Evolutionary conservation across 2,888 invertebrate species (phyloP).

Genomic region (Drosophila planitibia): DNA sequence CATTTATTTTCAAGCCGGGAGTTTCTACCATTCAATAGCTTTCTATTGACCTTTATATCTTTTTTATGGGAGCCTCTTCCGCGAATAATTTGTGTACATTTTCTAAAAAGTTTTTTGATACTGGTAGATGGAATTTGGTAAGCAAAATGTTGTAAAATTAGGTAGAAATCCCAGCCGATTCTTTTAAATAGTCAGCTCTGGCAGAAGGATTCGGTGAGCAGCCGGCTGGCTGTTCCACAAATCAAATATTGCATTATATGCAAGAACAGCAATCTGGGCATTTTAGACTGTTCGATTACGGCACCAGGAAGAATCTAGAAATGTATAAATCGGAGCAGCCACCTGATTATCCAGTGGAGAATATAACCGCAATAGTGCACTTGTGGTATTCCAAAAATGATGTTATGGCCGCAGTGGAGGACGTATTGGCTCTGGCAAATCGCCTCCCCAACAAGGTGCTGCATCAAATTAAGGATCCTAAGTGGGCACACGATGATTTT

Average conservation of each 20-base stretch:
- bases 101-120: constrained; percentile 86
- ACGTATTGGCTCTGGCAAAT: constrained; percentile 61
- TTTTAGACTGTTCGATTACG: constrained; percentile 73
- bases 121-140: constrained; percentile 63
- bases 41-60: constrained; percentile 85
- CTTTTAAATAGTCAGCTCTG: constrained; percentile 56
- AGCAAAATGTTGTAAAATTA: neutral
- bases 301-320: constrained; percentile 49
- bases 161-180: neutral
- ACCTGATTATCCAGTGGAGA: constrained; percentile 68
- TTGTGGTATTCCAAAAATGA: constrained; percentile 77
- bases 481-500: constrained; percentile 73
- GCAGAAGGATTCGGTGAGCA: constrained; percentile 53
- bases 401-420: constrained; percentile 61
- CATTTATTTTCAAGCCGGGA: constrained; percentile 85
- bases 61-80: constrained; percentile 83
- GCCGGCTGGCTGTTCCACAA: constrained; percentile 74
- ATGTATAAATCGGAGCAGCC: constrained; percentile 60
- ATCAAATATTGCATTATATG: constrained; percentile 78
- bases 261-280: constrained; percentile 70
- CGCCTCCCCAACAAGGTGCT: constrained; percentile 62
- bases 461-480: constrained; percentile 64
- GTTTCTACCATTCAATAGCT: constrained; percentile 87
- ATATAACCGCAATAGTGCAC: constrained; percentile 59
- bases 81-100: constrained; percentile 86